phyloP scores from a whole-genome alignment of 2,113 vertebrate genomes.

The Craseonycteris thonglongyai region DNA sequence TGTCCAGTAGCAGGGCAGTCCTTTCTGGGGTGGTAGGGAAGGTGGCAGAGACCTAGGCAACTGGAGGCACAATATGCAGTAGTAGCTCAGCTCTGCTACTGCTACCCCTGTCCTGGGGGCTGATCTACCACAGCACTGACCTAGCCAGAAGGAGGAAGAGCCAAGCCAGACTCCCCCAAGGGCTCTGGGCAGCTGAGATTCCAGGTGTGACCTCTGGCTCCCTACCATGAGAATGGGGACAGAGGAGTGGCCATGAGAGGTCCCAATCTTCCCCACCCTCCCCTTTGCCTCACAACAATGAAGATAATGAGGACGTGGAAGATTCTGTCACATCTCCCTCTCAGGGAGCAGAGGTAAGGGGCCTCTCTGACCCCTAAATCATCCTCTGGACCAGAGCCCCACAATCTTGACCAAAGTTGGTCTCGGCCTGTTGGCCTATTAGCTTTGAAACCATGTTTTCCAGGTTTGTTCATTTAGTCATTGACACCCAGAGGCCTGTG shows the following conservation, averaged over 20 bases:
- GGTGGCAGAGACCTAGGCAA: not conserved
- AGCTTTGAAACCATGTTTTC: not conserved
- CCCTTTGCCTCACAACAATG: not conserved
- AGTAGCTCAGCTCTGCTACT: not conserved
- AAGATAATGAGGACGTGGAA: not conserved
- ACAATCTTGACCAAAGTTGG: not conserved
- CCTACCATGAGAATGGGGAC: not conserved
- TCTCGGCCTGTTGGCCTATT: not conserved
- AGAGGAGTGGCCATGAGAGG: not conserved
- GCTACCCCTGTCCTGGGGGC: not conserved
- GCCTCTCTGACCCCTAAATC: not conserved
- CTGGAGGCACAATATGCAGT: not conserved
- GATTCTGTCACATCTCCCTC: not conserved
- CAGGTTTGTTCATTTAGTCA: not conserved
- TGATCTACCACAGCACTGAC: not conserved
- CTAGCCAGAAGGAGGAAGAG: not conserved
- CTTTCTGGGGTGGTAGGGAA: not conserved
- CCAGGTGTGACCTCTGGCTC: not conserved
- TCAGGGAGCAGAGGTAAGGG: not conserved
- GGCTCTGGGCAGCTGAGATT: not conserved
- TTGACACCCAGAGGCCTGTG: not conserved
- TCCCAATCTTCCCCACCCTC: not conserved
- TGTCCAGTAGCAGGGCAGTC: not conserved
- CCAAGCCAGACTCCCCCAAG: not conserved
- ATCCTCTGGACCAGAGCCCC: not conserved